Percentiles rank a stretch among this genome's conserved stretches.
phyloP scores from a whole-genome alignment of 92 coral and sea anemone genomes.

The Bergia sp. region DNA sequence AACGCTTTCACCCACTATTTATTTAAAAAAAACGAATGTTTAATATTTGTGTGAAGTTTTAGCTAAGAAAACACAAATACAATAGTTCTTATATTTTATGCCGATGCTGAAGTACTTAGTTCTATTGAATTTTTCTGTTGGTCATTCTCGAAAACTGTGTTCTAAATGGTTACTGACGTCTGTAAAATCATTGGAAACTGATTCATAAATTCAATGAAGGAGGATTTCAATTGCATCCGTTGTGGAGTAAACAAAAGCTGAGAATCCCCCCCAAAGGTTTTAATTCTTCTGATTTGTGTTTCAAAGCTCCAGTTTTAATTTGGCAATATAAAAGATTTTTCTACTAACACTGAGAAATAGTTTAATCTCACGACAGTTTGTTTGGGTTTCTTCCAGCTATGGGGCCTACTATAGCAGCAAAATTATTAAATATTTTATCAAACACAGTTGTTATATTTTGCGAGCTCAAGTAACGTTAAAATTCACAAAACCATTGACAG shows the following conservation, averaged over 20 bases:
- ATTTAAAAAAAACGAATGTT: too few relatives aligned
- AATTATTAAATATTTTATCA: too few relatives aligned
- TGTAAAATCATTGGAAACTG: background rate
- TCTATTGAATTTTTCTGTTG: too few relatives aligned
- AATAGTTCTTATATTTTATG: too few relatives aligned
- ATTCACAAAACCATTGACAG: too few relatives aligned
- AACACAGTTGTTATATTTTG: background rate
- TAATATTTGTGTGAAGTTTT: too few relatives aligned
- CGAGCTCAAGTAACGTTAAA: too few relatives aligned
- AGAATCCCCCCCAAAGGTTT: background rate
- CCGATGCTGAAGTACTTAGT: too few relatives aligned
- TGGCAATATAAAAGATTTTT: background rate
- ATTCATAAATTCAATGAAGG: background rate
- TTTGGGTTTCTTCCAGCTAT: background rate
- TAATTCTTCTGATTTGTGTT: background rate
- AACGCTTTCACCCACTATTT: too few relatives aligned
- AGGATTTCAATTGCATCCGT: background rate
- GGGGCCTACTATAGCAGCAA: background rate
- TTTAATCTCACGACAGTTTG: background rate
- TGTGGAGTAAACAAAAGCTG: background rate
- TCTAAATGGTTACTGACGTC: background rate
- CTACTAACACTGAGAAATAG: background rate
- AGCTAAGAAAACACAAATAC: too few relatives aligned
- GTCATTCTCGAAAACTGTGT: too few relatives aligned
- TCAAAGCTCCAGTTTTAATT: background rate